These are phyloP conservation scores for Fukomys damarensis DNA, from an alignment of 2,113 vertebrate species.

Conservation along the genomic window DNA sequence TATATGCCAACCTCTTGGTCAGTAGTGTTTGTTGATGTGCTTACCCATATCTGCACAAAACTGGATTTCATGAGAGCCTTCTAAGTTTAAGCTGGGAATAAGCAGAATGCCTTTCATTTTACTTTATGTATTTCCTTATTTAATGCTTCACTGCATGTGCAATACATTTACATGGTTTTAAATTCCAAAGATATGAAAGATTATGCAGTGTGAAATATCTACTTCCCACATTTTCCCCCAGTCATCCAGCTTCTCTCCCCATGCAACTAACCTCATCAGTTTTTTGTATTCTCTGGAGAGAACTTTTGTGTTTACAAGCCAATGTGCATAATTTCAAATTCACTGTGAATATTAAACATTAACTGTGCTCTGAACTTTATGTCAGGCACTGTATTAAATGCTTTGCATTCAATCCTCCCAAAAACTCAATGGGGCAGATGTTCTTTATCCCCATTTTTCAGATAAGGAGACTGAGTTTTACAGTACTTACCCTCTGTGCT, in stretches of 20 bases:
- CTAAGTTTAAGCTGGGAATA: slow-evolving; percentile 38
- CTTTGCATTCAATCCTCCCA: slow-evolving; percentile 1
- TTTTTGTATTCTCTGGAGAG: slow-evolving; percentile 31
- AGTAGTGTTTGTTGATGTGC: slow-evolving; percentile 15
- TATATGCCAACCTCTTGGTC: background rate
- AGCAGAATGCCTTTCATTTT: slow-evolving; percentile 60
- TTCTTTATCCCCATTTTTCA: slow-evolving; percentile 32
- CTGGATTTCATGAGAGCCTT: slow-evolving; percentile 36
- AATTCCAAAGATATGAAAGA: slow-evolving; percentile 61
- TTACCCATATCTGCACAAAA: slow-evolving; percentile 13
- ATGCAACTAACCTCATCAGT: background rate
- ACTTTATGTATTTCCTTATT: slow-evolving; percentile 53
- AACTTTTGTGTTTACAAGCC: slow-evolving; percentile 46
- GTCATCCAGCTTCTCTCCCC: slow-evolving; percentile 37
- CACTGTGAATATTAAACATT: slow-evolving; percentile 54
- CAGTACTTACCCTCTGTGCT: background rate
- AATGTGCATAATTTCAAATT: slow-evolving; percentile 64
- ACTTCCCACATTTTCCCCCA: background rate
- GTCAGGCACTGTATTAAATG: background rate
- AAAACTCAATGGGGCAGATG: slow-evolving; percentile 19
- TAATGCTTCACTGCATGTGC: slow-evolving; percentile 40
- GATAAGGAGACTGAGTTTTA: background rate
- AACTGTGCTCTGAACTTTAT: background rate
- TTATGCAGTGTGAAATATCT: slow-evolving; percentile 47
- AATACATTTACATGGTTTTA: slow-evolving; percentile 57